A percentile compares a stretch with the other conserved stretches of the same genome.
These are phyloP conservation scores for Acanthurus tractus DNA, from an alignment of 2,797 vertebrate genomes.

Conservation along the genomic window DNA sequence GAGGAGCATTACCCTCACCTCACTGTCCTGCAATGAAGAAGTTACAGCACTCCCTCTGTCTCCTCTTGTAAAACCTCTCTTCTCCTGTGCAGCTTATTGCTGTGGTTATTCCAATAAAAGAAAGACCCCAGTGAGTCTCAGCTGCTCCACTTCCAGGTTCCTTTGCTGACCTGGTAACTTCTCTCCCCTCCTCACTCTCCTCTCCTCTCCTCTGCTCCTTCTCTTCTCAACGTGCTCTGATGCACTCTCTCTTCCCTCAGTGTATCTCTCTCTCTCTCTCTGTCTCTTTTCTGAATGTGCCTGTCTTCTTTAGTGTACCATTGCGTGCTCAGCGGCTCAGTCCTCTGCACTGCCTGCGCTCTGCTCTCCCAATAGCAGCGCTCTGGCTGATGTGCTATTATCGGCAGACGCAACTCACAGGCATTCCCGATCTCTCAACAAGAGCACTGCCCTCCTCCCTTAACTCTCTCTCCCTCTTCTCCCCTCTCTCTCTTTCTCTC, in stretches of 20 bases:
- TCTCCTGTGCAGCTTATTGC: constrained; percentile 56
- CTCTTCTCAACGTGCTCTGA: constrained; percentile 52
- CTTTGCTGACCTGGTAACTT: constrained; percentile 82
- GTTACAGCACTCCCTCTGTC: constrained; percentile 55
- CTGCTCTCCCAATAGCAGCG: constrained; percentile 74
- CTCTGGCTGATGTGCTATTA: constrained; percentile 86
- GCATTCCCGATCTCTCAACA: constrained; percentile 89
- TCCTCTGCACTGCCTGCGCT: constrained; percentile 73
- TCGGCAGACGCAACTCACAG: constrained; percentile 89
- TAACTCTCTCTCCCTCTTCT: constrained; percentile 63
- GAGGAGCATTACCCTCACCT: constrained; percentile 65
- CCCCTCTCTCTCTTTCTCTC: constrained; percentile 37
- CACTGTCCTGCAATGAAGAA: constrained; percentile 58
- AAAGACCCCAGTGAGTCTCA: constrained; percentile 66
- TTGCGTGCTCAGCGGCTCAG: constrained; percentile 77
- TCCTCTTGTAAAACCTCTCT: constrained; percentile 65
- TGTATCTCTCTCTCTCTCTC: background rate
- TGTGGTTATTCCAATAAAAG: constrained; percentile 55
- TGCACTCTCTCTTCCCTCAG: constrained; percentile 38
- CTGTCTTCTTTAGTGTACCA: constrained; percentile 66
- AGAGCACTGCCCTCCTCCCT: constrained; percentile 78
- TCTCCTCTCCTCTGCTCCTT: constrained; percentile 45
- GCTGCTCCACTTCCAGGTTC: constrained; percentile 73
- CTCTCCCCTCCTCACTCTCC: constrained; percentile 50
- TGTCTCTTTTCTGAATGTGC: constrained; percentile 37